A percentile compares a stretch with the other conserved stretches of the same genome.
Conservation (phyloP, 1,140 invertebrate genomes). For the Zaprionus gabonicus region DNA sequence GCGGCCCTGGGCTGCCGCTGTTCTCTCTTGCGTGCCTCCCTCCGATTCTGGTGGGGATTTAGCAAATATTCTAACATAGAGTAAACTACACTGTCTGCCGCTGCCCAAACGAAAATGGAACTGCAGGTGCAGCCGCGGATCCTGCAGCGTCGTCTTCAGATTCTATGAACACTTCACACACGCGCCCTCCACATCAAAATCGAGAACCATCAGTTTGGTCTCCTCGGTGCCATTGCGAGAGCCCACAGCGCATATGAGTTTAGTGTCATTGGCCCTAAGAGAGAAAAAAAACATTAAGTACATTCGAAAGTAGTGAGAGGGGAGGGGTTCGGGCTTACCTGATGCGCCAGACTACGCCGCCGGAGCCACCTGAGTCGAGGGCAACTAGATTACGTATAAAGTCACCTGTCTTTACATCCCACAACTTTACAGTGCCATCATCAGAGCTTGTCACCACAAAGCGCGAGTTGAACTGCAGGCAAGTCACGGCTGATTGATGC, state of each 20-base stretch:
- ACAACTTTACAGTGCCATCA: constrained; percentile 99
- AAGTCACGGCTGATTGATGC: constrained; percentile 99
- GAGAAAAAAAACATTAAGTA: neutral
- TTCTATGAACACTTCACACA: constrained; percentile 86
- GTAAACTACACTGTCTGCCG: constrained; percentile 23
- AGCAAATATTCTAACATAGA: constrained; percentile 40
- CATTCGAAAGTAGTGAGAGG: too few species aligned
- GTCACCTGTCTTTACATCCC: constrained; percentile 98
- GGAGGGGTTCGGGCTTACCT: constrained; percentile 79
- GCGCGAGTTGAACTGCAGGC: constrained; percentile 98
- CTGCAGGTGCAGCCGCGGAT: constrained; percentile 18
- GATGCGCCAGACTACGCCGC: constrained; percentile 99
- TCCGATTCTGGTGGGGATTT: constrained; percentile 15
- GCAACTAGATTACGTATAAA: constrained; percentile 98
- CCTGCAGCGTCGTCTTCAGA: constrained; percentile 29
- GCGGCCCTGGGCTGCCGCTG: constrained; percentile 1
- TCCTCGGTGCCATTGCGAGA: constrained; percentile 99
- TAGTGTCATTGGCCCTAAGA: constrained; percentile 93
- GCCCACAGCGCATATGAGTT: constrained; percentile 98
- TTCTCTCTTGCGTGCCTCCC: constrained; percentile 13
- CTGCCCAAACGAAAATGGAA: constrained; percentile 29
- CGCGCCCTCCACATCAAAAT: constrained; percentile 95
- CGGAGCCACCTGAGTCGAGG: constrained; percentile 96
- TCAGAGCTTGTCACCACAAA: constrained; percentile 99
- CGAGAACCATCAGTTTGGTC: constrained; percentile 98